Percentiles rank a stretch among this genome's conserved stretches.
phyloP scores from a whole-genome alignment of 2,888 invertebrate genomes.

The Dryobotodes eremita region DNA sequence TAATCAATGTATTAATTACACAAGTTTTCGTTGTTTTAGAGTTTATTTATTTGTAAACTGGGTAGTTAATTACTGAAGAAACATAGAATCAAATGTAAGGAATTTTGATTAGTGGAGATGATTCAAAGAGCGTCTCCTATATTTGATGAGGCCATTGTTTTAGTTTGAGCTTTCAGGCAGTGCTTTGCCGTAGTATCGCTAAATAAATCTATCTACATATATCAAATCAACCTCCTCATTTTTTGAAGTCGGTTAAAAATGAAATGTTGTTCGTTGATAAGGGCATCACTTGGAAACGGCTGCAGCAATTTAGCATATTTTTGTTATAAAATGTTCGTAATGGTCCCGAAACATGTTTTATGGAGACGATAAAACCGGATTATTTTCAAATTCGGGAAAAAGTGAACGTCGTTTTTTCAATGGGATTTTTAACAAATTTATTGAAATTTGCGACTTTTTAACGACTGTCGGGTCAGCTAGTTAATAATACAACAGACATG shows the following conservation, averaged over 20 bases:
- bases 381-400: too few species aligned
- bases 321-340: too few species aligned
- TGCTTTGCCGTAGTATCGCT: background rate
- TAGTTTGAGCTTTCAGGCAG: background rate
- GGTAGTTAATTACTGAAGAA: background rate
- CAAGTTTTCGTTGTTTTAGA: slow-evolving; percentile 69
- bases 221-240: too few species aligned
- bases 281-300: background rate
- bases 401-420: background rate
- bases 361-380: background rate
- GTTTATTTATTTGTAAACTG: slow-evolving; percentile 47
- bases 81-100: background rate
- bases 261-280: background rate
- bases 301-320: too few species aligned
- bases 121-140: background rate
- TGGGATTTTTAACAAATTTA: background rate
- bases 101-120: background rate
- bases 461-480: background rate
- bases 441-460: background rate
- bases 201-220: too few species aligned
- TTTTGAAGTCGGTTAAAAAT: background rate
- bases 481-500: too few species aligned
- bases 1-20: slow-evolving; percentile 85
- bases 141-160: background rate
- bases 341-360: background rate